A percentile compares a stretch with the other conserved stretches of the same genome.
Evolutionary conservation across 2,113 vertebrate species (phyloP).

Genomic region (Serilophus lunatus): DNA sequence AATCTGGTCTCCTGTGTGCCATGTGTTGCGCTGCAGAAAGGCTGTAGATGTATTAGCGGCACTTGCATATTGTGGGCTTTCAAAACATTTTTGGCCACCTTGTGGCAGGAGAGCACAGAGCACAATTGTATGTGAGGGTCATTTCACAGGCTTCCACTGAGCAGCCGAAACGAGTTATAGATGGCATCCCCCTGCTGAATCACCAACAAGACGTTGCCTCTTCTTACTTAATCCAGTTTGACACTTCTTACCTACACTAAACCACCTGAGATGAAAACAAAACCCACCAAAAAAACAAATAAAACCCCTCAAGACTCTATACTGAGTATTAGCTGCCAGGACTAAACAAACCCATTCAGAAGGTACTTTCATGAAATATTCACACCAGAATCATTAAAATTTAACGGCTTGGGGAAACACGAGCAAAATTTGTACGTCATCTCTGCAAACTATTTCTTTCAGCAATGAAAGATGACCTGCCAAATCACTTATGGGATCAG

Average conservation of each 20-base stretch:
- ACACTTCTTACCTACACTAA: neutral
- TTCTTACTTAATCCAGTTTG: neutral
- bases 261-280: neutral
- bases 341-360: slow-evolving; percentile 25
- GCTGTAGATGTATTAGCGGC: neutral
- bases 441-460: slow-evolving; percentile 8
- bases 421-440: neutral
- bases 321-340: neutral
- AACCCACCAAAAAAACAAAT: neutral
- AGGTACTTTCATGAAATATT: slow-evolving; percentile 41
- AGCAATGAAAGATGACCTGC: neutral
- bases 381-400: slow-evolving; percentile 24
- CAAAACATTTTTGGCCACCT: slow-evolving; percentile 56
- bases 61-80: neutral
- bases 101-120: slow-evolving; percentile 65
- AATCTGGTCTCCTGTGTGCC: neutral
- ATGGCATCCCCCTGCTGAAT: neutral
- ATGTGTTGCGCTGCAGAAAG: neutral
- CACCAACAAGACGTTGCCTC: neutral
- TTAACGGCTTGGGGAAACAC: neutral
- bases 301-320: neutral
- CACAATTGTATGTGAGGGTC: slow-evolving; percentile 1
- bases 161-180: neutral
- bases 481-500: neutral
- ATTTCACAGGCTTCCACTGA: neutral